Evolutionary conservation across 2,113 vertebrate species (phyloP).

Genomic region (Trichomycterus rosablanca): DNA sequence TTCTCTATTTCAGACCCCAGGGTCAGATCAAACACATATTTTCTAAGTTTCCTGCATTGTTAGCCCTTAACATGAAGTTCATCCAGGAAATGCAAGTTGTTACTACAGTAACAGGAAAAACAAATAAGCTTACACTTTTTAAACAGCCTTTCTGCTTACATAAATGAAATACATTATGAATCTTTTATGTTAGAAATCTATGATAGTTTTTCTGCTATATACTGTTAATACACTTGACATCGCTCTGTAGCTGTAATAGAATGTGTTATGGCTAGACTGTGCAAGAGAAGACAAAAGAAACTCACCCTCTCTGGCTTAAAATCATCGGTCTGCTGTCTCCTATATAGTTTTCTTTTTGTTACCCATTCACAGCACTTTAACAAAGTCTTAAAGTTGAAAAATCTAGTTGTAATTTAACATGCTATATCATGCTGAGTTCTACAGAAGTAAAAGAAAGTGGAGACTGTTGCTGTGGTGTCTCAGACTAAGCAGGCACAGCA

Average conservation of each 20-base stretch:
- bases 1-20: neutral
- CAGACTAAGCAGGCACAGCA: neutral
- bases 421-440: too few relatives aligned
- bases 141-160: neutral
- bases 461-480: neutral
- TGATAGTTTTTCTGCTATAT: neutral
- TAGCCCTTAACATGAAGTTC: neutral
- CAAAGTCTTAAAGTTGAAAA: too few relatives aligned
- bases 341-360: neutral
- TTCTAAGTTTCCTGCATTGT: neutral
- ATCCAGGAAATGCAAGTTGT: slow-evolving; percentile 6
- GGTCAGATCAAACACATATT: neutral
- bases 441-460: too few relatives aligned
- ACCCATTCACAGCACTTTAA: neutral
- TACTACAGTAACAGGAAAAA: slow-evolving; percentile 7
- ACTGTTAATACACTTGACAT: neutral
- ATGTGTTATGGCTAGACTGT: neutral
- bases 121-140: neutral
- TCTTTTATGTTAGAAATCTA: neutral
- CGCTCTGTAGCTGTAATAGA: neutral
- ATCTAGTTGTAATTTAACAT: too few relatives aligned
- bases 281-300: neutral
- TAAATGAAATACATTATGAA: neutral
- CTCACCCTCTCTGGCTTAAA: neutral
- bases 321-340: neutral